Conservation (phyloP, 35 echinoderm and acorn worm species). For the Eucidaris tribuloides region DNA sequence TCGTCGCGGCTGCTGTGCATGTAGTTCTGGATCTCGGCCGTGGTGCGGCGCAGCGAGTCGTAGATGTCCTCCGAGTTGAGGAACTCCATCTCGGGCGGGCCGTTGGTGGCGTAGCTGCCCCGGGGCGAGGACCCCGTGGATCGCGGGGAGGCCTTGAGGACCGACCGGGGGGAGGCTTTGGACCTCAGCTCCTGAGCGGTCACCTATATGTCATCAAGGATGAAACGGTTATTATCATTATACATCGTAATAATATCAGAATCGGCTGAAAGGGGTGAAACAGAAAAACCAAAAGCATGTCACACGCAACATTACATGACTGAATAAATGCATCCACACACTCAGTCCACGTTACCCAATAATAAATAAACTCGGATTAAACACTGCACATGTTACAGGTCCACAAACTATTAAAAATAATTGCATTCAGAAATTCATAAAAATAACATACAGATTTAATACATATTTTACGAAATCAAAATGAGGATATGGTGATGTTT, state of each 20-base stretch:
- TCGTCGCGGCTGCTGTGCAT: constrained; percentile 91
- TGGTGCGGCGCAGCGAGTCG: constrained; percentile 83
- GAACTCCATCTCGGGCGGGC: constrained; percentile 62
- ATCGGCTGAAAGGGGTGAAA: too few relatives aligned
- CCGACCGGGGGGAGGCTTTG: constrained; percentile 48
- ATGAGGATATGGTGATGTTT: too few relatives aligned
- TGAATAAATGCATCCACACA: too few relatives aligned
- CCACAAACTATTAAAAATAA: too few relatives aligned
- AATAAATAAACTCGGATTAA: too few relatives aligned
- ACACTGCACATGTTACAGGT: too few relatives aligned
- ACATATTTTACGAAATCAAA: too few relatives aligned
- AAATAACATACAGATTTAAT: too few relatives aligned
- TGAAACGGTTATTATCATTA: neutral
- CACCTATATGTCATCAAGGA: constrained; percentile 24
- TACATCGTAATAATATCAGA: neutral
- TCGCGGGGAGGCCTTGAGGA: constrained; percentile 51
- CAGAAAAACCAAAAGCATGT: too few relatives aligned
- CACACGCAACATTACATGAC: too few relatives aligned
- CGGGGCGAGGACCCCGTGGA: constrained; percentile 50
- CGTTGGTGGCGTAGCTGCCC: constrained; percentile 62
- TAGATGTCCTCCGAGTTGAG: constrained; percentile 98
- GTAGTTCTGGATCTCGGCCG: constrained; percentile 97
- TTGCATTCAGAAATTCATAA: too few relatives aligned
- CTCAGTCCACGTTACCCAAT: too few relatives aligned
- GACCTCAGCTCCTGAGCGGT: constrained; percentile 60